These are phyloP conservation scores for Zaprionus camerounensis DNA, from an alignment of 1,140 invertebrate genomes.

Conservation along the genomic window DNA sequence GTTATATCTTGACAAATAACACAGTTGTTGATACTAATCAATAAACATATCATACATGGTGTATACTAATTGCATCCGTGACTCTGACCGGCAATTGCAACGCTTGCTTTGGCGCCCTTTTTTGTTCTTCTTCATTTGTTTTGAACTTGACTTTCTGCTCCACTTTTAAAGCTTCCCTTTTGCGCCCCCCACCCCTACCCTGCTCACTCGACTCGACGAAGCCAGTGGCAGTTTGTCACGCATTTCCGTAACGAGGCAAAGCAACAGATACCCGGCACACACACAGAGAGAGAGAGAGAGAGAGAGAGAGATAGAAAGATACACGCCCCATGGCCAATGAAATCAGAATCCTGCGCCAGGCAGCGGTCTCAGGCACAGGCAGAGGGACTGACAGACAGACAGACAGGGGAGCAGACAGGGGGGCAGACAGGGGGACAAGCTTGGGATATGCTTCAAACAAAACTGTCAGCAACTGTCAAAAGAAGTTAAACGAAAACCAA, in stretches of 20 bases:
- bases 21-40: too few relatives aligned
- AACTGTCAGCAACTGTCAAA: conserved; percentile 81
- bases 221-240: conserved; percentile 49
- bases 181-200: background rate
- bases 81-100: background rate
- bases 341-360: conserved; percentile 34
- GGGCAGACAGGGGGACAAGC: conserved; percentile 14
- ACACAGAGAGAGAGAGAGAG: background rate
- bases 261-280: conserved; percentile 41
- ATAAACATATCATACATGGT: background rate
- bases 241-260: conserved; percentile 42
- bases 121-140: background rate
- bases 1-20: too few relatives aligned
- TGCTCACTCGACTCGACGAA: conserved; percentile 9
- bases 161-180: conserved; percentile 4
- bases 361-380: conserved; percentile 23
- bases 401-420: background rate
- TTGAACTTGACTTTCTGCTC: conserved; percentile 5
- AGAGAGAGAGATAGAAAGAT: background rate
- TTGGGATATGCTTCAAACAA: conserved; percentile 67
- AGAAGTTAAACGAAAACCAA: conserved; percentile 67
- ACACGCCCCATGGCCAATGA: conserved; percentile 34
- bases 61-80: background rate
- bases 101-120: background rate
- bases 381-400: conserved; percentile 20